These are phyloP conservation scores for Idaea aversata DNA, from an alignment of 2,888 invertebrate species.

Conservation along the genomic window DNA sequence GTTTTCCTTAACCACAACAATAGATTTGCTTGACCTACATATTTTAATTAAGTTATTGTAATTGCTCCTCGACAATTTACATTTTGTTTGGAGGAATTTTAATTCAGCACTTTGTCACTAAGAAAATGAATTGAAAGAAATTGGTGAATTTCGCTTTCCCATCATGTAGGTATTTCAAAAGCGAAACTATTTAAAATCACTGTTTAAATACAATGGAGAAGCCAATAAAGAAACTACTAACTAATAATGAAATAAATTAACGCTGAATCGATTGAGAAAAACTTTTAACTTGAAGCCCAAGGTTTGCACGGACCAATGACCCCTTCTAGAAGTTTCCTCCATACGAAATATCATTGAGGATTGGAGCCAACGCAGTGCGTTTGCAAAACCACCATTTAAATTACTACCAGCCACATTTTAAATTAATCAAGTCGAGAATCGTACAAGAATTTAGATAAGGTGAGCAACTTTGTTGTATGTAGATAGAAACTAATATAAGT, in stretches of 20 bases:
- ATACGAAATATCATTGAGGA: background rate
- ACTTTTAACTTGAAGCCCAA: background rate
- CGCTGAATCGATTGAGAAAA: background rate
- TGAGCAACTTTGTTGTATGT: background rate
- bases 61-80: background rate
- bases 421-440: background rate
- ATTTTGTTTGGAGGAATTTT: background rate
- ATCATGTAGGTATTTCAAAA: no score
- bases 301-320: constrained; percentile 5
- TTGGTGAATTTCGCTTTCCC: no score
- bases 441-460: background rate
- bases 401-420: background rate
- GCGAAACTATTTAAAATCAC: no score
- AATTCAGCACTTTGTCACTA: background rate
- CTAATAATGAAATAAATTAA: background rate
- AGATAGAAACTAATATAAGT: background rate
- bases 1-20: background rate
- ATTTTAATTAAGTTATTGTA: background rate
- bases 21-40: background rate
- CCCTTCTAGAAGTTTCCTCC: constrained; percentile 3
- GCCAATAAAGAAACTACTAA: no score
- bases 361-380: background rate
- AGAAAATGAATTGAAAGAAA: no score
- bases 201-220: no score
- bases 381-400: background rate